Evolutionary conservation across 2,888 invertebrate genomes (phyloP), one percentile per base, ranked within the genome.

Genomic region (Ectropis crepuscularia): DNA sequence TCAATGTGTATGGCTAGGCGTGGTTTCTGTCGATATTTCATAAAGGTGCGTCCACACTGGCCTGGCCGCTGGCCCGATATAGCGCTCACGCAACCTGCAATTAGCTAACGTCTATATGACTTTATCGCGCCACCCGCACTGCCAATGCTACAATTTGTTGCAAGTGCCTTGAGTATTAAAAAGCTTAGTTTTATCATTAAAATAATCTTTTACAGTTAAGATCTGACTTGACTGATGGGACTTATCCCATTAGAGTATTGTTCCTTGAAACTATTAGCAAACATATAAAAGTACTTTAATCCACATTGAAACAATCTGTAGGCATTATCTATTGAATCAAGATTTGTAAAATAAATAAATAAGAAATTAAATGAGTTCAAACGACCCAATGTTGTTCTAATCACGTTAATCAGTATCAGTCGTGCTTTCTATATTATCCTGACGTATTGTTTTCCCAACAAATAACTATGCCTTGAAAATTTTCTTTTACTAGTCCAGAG

Each of bases 101-200:
- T 85, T 81, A 81, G 78, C 69, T 64, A 66, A 69, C 68, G 81
- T 80, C 80, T 83, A 82, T 81, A 83, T 79, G 61, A 70, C 72
- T 73, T 80, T 82, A 83, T 83, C 79, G 61, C 57, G 69, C 70
- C 69, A 69, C 69, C 69, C 72, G 64, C 67, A 65, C 57, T 54
- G 59, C 39, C 42, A 57, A 53, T 37, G 37, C 53, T 57, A 53
- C 51, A 65, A 65, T 63, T 68, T 58, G 63, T 54, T 8, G 49
- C 57, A 57, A 63, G 59, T 59, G 58, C 50, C 10, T 50, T 39
- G 50, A 43, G 51, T 38, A 36, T 55, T 39, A 12, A 6, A 42
- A 53, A 16, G 39, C 53, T 42, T 57, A 11, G 12, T 38, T 38
- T 50, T 39, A 39, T 51, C 41, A 41, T 28, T 28, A 10, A 7